These are phyloP conservation scores for Marisa cornuarietis DNA, from an alignment of 1,140 invertebrate species.

Conservation along the genomic window DNA sequence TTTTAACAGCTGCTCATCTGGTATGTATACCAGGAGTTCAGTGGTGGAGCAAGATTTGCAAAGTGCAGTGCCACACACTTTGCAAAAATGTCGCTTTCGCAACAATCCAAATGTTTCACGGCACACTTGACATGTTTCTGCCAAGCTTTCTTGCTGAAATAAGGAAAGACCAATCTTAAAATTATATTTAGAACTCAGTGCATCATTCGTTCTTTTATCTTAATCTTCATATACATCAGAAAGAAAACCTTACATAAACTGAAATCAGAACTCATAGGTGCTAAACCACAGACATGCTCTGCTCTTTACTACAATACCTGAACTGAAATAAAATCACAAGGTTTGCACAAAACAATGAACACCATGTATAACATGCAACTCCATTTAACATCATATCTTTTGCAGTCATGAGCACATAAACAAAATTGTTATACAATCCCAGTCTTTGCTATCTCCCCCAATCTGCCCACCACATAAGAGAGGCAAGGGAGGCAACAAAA, in stretches of 20 bases:
- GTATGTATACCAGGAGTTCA: conserved; percentile 51
- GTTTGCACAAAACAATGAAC: no score
- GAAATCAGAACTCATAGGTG: no score
- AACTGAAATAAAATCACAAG: no score
- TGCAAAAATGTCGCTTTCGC: conserved; percentile 47
- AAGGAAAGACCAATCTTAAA: conserved; percentile 1
- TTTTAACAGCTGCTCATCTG: conserved; percentile 30
- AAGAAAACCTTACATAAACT: background rate
- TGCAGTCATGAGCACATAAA: no score
- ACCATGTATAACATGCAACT: no score
- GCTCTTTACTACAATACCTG: no score
- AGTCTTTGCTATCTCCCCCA: no score
- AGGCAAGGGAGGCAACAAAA: no score
- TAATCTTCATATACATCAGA: background rate
- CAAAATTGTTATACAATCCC: no score
- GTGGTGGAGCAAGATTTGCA: conserved; percentile 50
- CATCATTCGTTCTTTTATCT: background rate
- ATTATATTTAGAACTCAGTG: background rate
- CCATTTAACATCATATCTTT: no score
- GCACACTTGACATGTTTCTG: conserved; percentile 45
- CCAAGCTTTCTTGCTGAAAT: conserved; percentile 50
- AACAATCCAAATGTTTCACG: conserved; percentile 39
- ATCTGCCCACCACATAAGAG: no score
- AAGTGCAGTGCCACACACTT: conserved; percentile 49
- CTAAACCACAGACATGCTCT: no score